phyloP scores from a whole-genome alignment of 2,113 vertebrate genomes.

The Odocoileus virginianus region DNA sequence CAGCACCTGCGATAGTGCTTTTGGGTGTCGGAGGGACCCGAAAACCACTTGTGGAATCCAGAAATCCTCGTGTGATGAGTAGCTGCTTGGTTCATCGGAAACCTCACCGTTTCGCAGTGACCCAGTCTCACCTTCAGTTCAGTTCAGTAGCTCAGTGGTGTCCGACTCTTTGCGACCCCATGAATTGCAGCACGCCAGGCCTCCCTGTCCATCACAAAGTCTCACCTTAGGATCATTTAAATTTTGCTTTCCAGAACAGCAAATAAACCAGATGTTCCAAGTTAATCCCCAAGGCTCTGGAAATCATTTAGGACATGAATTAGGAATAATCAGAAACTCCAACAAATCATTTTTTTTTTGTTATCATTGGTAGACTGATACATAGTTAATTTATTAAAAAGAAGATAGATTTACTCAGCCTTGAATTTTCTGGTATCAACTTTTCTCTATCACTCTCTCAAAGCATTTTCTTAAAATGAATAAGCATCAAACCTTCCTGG shows the following conservation, averaged over 20 bases:
- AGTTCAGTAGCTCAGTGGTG: not conserved
- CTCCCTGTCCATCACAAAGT: too few species aligned
- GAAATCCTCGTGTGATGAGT: too few species aligned
- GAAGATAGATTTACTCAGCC: not conserved
- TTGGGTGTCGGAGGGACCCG: too few species aligned
- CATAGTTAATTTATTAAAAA: not conserved
- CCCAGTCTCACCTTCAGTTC: not conserved
- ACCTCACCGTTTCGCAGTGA: not conserved
- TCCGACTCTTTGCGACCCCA: not conserved
- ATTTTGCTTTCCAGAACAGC: not conserved
- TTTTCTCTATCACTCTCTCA: not conserved
- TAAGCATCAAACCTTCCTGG: accelerated
- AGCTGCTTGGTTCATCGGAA: not conserved
- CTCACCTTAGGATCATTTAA: not conserved
- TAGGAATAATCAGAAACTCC: not conserved
- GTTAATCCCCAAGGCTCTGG: not conserved
- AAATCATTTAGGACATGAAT: not conserved
- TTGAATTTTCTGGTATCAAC: not conserved
- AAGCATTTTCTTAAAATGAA: not conserved
- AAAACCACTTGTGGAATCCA: accelerated
- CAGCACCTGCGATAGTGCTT: not conserved
- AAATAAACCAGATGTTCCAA: not conserved
- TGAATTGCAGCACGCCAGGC: not conserved
- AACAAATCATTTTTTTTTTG: not conserved
- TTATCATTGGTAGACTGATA: not conserved